These are phyloP conservation scores for Oxycera nigricornis DNA, from an alignment of 2,888 invertebrate genomes.

Conservation along the genomic window DNA sequence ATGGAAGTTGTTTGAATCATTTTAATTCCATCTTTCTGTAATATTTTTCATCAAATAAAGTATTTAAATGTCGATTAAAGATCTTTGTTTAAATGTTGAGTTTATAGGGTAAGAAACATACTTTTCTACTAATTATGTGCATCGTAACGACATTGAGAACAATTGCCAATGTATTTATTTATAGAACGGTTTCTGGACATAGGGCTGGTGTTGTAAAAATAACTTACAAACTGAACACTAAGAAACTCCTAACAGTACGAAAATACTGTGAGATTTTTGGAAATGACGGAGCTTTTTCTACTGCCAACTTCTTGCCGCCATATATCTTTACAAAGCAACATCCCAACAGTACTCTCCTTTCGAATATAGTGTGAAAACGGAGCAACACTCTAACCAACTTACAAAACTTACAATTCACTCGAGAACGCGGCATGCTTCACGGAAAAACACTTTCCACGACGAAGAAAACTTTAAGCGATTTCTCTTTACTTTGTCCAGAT, in stretches of 20 bases:
- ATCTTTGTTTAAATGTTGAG: too few relatives aligned
- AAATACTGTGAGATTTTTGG: background rate
- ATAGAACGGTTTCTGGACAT: too few relatives aligned
- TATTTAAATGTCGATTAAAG: too few relatives aligned
- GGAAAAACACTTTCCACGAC: conserved; percentile 16
- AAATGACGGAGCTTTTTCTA: background rate
- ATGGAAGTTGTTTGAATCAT: too few relatives aligned
- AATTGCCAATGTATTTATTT: too few relatives aligned
- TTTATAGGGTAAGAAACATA: too few relatives aligned
- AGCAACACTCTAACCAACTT: conserved; percentile 23
- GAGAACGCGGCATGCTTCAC: conserved; percentile 12
- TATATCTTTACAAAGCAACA: conserved; percentile 10
- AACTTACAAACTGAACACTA: background rate
- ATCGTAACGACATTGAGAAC: too few relatives aligned
- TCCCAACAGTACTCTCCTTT: background rate
- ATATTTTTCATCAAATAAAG: too few relatives aligned
- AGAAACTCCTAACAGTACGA: conserved; percentile 1
- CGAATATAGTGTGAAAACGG: background rate
- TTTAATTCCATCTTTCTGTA: too few relatives aligned
- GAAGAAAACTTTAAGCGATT: conserved; percentile 27
- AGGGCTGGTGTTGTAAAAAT: background rate
- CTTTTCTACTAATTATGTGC: too few relatives aligned
- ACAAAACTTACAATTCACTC: background rate
- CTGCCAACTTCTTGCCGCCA: background rate
- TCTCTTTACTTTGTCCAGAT: conserved; percentile 36